Evolutionary conservation across 2,888 invertebrate genomes (phyloP).

Genomic region (Allacma fusca): DNA sequence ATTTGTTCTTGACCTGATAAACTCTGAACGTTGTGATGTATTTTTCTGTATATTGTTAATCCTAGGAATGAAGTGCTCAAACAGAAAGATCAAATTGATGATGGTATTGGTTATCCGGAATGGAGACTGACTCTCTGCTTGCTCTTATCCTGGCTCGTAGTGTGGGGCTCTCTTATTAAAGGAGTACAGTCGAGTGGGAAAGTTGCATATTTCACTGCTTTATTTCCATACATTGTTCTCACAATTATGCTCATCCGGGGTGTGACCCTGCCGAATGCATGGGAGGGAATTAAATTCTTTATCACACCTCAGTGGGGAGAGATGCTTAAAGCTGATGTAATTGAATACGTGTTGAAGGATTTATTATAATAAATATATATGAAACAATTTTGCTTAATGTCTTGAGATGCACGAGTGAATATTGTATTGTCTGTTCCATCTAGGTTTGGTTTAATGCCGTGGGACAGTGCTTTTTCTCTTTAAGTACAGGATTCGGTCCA

Average conservation of each 20-base stretch:
- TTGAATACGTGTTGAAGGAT: slow-evolving; percentile 59
- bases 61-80: slow-evolving; percentile 68
- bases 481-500: slow-evolving; percentile 73
- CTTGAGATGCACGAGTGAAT: no score
- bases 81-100: slow-evolving; percentile 65
- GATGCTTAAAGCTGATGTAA: slow-evolving; percentile 74
- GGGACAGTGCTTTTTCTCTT: slow-evolving; percentile 80
- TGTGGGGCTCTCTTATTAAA: slow-evolving; percentile 74
- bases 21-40: no score
- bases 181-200: slow-evolving; percentile 72
- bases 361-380: background rate
- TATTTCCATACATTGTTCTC: slow-evolving; percentile 84
- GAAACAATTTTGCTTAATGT: no score
- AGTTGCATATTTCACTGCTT: slow-evolving; percentile 86
- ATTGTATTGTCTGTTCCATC: no score
- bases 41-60: no score
- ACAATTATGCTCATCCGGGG: slow-evolving; percentile 74
- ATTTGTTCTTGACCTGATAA: no score
- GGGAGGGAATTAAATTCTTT: slow-evolving; percentile 79
- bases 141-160: slow-evolving; percentile 73
- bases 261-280: slow-evolving; percentile 72
- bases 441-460: slow-evolving; percentile 79
- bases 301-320: slow-evolving; percentile 80
- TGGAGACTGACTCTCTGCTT: slow-evolving; percentile 66
- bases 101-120: slow-evolving; percentile 61